Conservation (phyloP, 2,888 invertebrate species). For the Saturnia japonica region DNA sequence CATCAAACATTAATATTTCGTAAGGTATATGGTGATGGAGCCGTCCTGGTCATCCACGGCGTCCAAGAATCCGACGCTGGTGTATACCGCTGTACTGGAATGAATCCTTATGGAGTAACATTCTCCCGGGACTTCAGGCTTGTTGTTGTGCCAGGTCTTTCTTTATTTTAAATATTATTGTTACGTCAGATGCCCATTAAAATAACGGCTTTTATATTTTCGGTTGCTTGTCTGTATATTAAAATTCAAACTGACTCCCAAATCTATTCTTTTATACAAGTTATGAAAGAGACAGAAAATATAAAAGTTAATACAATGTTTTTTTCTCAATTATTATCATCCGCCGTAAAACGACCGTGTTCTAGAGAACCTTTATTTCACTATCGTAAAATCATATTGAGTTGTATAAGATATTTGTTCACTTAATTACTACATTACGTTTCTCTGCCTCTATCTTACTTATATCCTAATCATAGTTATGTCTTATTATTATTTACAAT, state of each 20-base stretch:
- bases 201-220: background rate
- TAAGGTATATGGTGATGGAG: conserved; percentile 80
- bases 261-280: no score
- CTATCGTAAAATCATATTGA: background rate
- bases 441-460: background rate
- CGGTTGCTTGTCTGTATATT: background rate
- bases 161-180: background rate
- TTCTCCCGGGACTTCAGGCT: conserved; percentile 77
- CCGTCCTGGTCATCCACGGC: conserved; percentile 83
- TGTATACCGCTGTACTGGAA: conserved; percentile 84
- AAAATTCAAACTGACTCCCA: no score
- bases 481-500: no score
- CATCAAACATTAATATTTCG: background rate
- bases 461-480: background rate
- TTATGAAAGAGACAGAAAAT: no score
- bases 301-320: no score
- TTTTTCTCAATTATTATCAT: no score
- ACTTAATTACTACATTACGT: background rate
- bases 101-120: conserved; percentile 74
- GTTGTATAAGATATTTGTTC: background rate
- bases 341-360: no score
- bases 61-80: conserved; percentile 89
- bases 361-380: background rate
- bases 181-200: background rate
- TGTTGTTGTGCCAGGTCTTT: conserved; percentile 57